A percentile compares a stretch with the other conserved stretches of the same genome.
phyloP scores from a whole-genome alignment of 2,797 vertebrate species.

The Mionectes olivaceus region DNA sequence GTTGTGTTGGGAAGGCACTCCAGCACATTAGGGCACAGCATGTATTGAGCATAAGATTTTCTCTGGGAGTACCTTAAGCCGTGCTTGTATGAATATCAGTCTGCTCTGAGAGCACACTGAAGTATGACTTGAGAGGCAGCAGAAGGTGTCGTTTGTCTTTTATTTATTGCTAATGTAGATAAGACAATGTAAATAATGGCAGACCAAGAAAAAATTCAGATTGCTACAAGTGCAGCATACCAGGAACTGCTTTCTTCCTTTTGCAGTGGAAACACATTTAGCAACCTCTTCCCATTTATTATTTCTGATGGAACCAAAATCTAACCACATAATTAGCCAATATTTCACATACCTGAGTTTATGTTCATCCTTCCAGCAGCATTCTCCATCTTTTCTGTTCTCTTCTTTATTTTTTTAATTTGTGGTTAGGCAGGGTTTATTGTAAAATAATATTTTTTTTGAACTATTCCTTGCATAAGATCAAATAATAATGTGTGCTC shows the following conservation, averaged over 20 bases:
- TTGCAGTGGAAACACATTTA: background rate
- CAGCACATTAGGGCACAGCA: too few species aligned
- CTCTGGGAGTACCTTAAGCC: background rate
- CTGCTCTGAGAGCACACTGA: background rate
- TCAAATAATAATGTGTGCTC: conserved; percentile 71
- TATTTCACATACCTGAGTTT: background rate
- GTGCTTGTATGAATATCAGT: background rate
- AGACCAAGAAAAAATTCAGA: background rate
- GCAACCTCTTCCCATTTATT: background rate
- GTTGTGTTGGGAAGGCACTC: background rate
- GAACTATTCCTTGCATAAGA: conserved; percentile 75
- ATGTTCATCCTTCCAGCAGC: background rate
- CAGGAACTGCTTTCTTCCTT: background rate
- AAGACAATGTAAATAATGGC: background rate
- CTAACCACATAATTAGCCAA: background rate
- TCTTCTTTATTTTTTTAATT: background rate
- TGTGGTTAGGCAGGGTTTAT: background rate
- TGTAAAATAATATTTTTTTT: conserved; percentile 48
- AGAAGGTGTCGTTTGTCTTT: background rate
- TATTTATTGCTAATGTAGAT: background rate
- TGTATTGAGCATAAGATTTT: background rate
- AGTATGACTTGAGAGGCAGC: background rate
- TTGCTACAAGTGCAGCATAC: background rate
- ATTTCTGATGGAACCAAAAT: background rate
- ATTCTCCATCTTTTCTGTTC: background rate